phyloP scores from a whole-genome alignment of 2,888 invertebrate genomes.

The Coelinius sp. region DNA sequence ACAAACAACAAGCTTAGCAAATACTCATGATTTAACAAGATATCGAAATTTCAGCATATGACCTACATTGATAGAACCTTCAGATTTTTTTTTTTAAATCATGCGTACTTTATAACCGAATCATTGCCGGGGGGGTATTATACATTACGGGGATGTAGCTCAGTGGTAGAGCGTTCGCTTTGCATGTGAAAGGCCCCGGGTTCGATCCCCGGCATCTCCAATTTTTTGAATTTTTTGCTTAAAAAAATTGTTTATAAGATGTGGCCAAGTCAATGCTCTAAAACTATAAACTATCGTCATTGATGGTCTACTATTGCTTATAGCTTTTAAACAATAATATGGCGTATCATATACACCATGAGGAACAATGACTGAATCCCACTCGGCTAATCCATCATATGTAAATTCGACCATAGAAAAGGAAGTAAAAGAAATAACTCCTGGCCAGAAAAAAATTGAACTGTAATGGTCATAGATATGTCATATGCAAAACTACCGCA shows the following conservation, averaged over 20 bases:
- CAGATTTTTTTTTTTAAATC: not conserved
- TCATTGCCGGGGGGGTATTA: not conserved
- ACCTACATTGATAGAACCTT: too few relatives aligned
- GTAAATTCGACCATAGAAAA: slow-evolving; percentile 1
- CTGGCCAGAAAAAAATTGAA: slow-evolving; percentile 64
- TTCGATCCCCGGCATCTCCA: slow-evolving; percentile 98
- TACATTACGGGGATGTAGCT: slow-evolving; percentile 86
- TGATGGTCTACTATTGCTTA: not conserved
- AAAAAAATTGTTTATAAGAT: not conserved
- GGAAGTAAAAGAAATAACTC: slow-evolving; percentile 61
- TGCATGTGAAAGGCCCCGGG: slow-evolving; percentile 99
- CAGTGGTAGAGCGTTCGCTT: slow-evolving; percentile 99
- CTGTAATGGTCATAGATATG: slow-evolving; percentile 68
- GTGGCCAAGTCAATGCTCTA: not conserved
- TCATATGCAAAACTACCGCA: slow-evolving; percentile 66
- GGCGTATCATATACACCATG: not conserved
- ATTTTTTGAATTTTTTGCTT: slow-evolving; percentile 59
- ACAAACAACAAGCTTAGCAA: too few relatives aligned
- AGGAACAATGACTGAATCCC: not conserved
- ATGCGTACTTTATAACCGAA: not conserved
- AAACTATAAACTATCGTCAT: not conserved
- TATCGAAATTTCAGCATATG: too few relatives aligned
- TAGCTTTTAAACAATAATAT: not conserved
- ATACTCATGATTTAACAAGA: too few relatives aligned
- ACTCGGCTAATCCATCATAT: not conserved